Percentiles rank a stretch among this genome's conserved stretches.
Evolutionary conservation across 2,888 invertebrate species (phyloP).

Genomic region (Lasioglossum marginatum): DNA sequence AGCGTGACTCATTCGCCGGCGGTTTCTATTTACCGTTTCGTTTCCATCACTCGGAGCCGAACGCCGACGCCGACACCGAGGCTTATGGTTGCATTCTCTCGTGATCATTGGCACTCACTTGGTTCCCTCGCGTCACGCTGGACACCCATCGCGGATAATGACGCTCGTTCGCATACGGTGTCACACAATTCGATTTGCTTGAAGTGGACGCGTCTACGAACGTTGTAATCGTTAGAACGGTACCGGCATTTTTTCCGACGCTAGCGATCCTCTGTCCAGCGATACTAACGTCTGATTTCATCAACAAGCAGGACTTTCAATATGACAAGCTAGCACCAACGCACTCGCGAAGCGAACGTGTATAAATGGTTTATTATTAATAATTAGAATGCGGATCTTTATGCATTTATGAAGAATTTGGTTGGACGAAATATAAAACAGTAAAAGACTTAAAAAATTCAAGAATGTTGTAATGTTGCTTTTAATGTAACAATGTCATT

Average conservation of each 20-base stretch:
- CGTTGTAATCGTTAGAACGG: conserved; percentile 59
- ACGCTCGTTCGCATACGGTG: conserved; percentile 40
- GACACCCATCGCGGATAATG: conserved; percentile 62
- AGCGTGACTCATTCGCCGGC: conserved; percentile 11
- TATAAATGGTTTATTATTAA: background rate
- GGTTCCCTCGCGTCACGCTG: conserved; percentile 36
- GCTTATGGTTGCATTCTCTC: conserved; percentile 38
- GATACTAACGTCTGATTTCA: conserved; percentile 39
- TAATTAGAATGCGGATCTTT: too few relatives aligned
- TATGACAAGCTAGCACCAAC: background rate
- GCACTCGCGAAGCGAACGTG: conserved; percentile 8
- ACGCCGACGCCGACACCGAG: background rate
- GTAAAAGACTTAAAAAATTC: too few relatives aligned
- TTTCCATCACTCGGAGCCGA: conserved; percentile 2
- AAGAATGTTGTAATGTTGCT: too few relatives aligned
- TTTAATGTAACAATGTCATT: too few relatives aligned
- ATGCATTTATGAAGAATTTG: too few relatives aligned
- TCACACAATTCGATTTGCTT: conserved; percentile 21
- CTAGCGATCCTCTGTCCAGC: conserved; percentile 20
- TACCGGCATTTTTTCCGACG: conserved; percentile 45
- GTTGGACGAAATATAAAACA: too few relatives aligned
- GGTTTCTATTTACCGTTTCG: conserved; percentile 21
- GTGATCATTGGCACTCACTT: conserved; percentile 41
- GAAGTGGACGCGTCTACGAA: conserved; percentile 15
- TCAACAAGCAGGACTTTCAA: conserved; percentile 12